Evolutionary conservation across 2,797 vertebrate species (phyloP), one percentile per base, ranked within the genome.

Genomic region (Cryptoblepharus egeriae): DNA sequence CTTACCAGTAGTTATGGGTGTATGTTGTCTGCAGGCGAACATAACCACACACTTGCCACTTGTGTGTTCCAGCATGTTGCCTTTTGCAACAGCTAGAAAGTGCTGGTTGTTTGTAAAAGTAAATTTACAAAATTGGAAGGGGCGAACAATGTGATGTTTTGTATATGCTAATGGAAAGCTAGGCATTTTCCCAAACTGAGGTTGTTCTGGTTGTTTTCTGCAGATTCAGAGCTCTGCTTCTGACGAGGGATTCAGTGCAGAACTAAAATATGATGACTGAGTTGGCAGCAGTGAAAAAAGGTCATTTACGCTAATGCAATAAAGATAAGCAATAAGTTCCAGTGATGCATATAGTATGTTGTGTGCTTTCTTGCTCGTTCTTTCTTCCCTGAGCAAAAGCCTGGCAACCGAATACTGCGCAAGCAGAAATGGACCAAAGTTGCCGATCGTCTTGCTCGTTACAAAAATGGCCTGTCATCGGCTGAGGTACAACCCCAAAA

Each of bases 201-300:
- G 32, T 89, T 79, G 71, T 87, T 90, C 87, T 87, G 87, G 77
- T 89, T 90, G 85, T 80, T 76, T 92, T 89, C 64, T 87, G 79
- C 90, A 86, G 89, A 83, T 92, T 91, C 89, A 89, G 57, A 91
- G 89, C 82, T 88, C 3, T 0, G 81, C 88, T 90, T 75, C 85
- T 90, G 90, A 88, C 0, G 74, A 86, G 82, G 75, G 89, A 90
- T 92, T 93, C 93, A 87, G 88, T 91, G 90, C 91, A 93, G 92
- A 93, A 91, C 90, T 92, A 93, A 93, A 94, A 92, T 92, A 93
- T 93, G 92, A 93, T 92, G 91, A 91, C 90, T 93, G 91, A 92
- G 85, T 94, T 93, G 91, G 92, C 91, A 91, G 82, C 82, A 88
- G 83, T 82, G 90, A 82, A 89, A 92, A 91, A 90, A 90, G 65